Percentiles rank a stretch among this genome's conserved stretches.
Evolutionary conservation across 2,888 invertebrate genomes (phyloP).

Genomic region (Quadroppia sp.): DNA sequence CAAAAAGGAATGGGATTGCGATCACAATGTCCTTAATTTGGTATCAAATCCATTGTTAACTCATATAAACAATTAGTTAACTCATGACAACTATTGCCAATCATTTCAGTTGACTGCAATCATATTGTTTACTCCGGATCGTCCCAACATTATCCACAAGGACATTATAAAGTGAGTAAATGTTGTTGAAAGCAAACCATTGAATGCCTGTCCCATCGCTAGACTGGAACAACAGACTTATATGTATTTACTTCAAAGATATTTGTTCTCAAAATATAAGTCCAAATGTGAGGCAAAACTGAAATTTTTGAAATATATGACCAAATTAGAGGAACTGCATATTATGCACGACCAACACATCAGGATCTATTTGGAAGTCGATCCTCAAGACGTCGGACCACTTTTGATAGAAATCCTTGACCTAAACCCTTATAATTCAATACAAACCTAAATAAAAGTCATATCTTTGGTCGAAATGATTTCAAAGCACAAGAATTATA

Average conservation of each 20-base stretch:
- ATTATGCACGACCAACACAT: conserved; percentile 86
- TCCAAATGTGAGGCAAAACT: conserved; percentile 45
- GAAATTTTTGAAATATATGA: conserved; percentile 75
- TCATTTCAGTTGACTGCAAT: conserved; percentile 72
- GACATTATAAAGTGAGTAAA: conserved; percentile 66
- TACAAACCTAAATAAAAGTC: background rate
- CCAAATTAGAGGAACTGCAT: conserved; percentile 84
- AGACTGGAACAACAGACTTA: conserved; percentile 42
- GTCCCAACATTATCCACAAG: conserved; percentile 72
- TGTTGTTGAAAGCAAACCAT: too few species aligned
- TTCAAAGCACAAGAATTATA: too few species aligned
- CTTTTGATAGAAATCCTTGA: conserved; percentile 92
- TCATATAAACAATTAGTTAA: conserved; percentile 57
- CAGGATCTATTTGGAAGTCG: conserved; percentile 83
- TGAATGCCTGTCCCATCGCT: background rate
- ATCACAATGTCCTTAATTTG: conserved; percentile 65
- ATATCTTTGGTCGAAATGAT: too few species aligned
- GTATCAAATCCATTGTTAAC: conserved; percentile 1
- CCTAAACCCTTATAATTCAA: conserved; percentile 59
- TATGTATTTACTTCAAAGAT: conserved; percentile 46
- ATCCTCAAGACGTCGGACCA: conserved; percentile 85
- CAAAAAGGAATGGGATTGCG: conserved; percentile 74
- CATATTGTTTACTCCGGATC: conserved; percentile 77
- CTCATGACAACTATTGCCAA: background rate
- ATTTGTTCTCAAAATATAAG: conserved; percentile 44